These are phyloP conservation scores for Halyomorpha halys DNA, from an alignment of 1,140 invertebrate genomes.

Conservation along the genomic window DNA sequence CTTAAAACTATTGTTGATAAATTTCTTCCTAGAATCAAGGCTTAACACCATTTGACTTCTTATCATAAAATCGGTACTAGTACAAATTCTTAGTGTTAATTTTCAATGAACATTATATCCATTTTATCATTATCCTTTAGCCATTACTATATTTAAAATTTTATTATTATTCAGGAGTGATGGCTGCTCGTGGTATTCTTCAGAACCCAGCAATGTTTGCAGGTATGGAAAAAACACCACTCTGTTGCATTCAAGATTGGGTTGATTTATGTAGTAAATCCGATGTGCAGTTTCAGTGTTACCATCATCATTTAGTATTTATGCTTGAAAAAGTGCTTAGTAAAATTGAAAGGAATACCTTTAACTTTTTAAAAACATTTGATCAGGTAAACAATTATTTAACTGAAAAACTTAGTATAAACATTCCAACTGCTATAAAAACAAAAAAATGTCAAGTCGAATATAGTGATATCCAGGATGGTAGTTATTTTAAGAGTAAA, in stretches of 20 bases:
- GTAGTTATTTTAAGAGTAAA: slow-evolving; percentile 23
- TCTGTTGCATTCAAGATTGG: slow-evolving; percentile 76
- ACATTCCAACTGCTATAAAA: slow-evolving; percentile 4
- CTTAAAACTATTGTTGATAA: too few species aligned
- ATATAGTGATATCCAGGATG: slow-evolving; percentile 19
- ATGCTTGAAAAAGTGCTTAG: slow-evolving; percentile 77
- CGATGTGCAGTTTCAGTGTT: slow-evolving; percentile 60
- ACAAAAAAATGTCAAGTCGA: background rate
- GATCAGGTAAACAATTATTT: slow-evolving; percentile 62
- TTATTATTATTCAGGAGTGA: slow-evolving; percentile 49
- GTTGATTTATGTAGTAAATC: slow-evolving; percentile 54
- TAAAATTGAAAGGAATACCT: slow-evolving; percentile 55
- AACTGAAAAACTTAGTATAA: slow-evolving; percentile 24
- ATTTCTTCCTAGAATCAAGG: too few species aligned
- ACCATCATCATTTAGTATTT: slow-evolving; percentile 89
- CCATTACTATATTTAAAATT: background rate
- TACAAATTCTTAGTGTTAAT: too few species aligned
- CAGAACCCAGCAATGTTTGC: slow-evolving; percentile 83
- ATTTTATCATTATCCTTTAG: too few species aligned
- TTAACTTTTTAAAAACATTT: slow-evolving; percentile 65
- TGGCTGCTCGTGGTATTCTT: slow-evolving; percentile 81
- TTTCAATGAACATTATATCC: too few species aligned
- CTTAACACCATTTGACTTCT: too few species aligned
- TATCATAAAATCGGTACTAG: too few species aligned
- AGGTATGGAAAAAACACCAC: slow-evolving; percentile 55